Conservation (phyloP, 2,113 vertebrate species). For the Panurus biarmicus region DNA sequence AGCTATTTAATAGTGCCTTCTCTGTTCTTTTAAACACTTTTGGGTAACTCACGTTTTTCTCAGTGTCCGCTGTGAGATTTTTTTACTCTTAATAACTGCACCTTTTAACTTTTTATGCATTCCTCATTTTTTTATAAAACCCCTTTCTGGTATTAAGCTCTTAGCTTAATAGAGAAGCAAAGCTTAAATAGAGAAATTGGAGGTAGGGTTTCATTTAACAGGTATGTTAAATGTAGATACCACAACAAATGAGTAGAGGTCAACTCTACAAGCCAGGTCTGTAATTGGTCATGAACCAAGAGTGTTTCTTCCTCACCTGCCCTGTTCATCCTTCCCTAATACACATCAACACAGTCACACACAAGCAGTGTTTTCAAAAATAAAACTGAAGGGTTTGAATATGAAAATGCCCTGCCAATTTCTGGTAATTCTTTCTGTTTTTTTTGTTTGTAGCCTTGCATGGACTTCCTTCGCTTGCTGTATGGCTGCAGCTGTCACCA, state of each 20-base stretch:
- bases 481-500: conserved; percentile 85
- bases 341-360: neutral
- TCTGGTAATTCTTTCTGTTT: neutral
- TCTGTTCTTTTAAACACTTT: neutral
- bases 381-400: neutral
- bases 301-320: neutral
- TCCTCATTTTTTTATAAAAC: neutral
- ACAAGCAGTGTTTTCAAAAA: neutral
- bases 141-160: neutral
- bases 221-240: neutral
- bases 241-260: neutral
- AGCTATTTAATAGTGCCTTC: neutral
- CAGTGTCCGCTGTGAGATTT: neutral
- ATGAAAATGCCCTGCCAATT: neutral
- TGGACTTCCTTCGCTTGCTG: conserved; percentile 91
- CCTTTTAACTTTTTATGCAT: neutral
- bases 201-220: neutral
- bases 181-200: neutral
- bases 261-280: neutral
- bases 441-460: conserved; percentile 74
- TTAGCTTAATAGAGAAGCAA: neutral
- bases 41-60: neutral
- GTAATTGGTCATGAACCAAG: neutral
- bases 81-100: neutral
- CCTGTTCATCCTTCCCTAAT: neutral